Evolutionary conservation across 2,888 invertebrate genomes (phyloP).

Genomic region (Malthinus flaveolus): DNA sequence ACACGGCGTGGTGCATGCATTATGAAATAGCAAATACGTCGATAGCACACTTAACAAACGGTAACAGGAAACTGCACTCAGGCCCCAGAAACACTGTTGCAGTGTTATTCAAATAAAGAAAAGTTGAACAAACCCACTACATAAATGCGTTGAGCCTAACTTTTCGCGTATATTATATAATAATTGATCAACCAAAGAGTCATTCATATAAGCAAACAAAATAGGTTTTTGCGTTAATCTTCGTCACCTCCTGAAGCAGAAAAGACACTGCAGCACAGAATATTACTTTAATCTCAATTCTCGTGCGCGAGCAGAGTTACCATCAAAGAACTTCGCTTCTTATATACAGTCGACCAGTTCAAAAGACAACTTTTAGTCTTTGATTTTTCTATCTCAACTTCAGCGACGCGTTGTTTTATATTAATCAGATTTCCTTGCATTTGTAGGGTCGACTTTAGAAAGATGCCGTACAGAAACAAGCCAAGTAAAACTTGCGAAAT

Average conservation of each 20-base stretch:
- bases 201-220: constrained; percentile 16
- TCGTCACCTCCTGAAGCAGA: constrained; percentile 37
- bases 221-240: constrained; percentile 34
- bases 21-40: constrained; percentile 49
- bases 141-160: neutral
- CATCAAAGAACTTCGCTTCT: constrained; percentile 43
- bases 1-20: constrained; percentile 24
- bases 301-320: constrained; percentile 39
- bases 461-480: neutral
- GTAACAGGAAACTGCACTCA: constrained; percentile 44
- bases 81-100: constrained; percentile 44
- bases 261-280: constrained; percentile 47
- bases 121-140: neutral
- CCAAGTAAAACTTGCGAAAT: no score
- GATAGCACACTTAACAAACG: constrained; percentile 47
- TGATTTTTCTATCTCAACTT: constrained; percentile 29
- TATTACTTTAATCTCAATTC: constrained; percentile 48
- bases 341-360: constrained; percentile 38
- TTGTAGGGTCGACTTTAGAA: constrained; percentile 32
- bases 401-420: constrained; percentile 33
- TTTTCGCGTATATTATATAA: neutral
- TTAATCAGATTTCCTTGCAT: constrained; percentile 43
- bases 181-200: neutral
- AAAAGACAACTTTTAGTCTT: constrained; percentile 30
- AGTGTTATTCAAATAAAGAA: constrained; percentile 38